Conservation (phyloP, 2,888 invertebrate species). For the Ectobius pallidus region DNA sequence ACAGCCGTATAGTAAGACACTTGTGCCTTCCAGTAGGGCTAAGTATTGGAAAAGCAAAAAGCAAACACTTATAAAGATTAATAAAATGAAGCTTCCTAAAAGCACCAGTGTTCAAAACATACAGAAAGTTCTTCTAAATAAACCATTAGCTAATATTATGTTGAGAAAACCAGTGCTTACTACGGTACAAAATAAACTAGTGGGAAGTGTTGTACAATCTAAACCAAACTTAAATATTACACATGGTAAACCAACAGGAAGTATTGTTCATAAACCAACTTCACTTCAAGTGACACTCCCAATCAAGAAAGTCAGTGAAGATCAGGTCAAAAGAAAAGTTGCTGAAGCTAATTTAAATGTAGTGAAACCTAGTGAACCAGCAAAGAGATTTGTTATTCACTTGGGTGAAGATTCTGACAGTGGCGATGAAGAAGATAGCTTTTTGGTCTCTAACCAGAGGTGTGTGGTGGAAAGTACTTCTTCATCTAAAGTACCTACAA, state of each 20-base stretch:
- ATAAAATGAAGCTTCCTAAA: too few species aligned
- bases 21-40: too few species aligned
- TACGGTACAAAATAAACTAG: too few species aligned
- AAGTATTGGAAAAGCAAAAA: too few species aligned
- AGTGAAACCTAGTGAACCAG: neutral
- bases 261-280: neutral
- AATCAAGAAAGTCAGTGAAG: neutral
- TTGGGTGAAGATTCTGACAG: constrained; percentile 33
- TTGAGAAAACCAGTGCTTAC: too few species aligned
- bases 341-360: neutral
- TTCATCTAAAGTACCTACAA: too few species aligned
- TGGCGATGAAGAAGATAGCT: constrained; percentile 7
- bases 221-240: neutral
- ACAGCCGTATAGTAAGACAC: too few species aligned
- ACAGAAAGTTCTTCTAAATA: too few species aligned
- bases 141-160: too few species aligned
- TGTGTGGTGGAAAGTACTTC: constrained; percentile 12
- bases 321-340: constrained; percentile 8
- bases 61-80: too few species aligned
- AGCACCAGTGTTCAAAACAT: too few species aligned
- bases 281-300: constrained; percentile 22
- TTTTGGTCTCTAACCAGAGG: constrained; percentile 22
- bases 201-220: neutral
- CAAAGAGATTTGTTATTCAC: constrained; percentile 27
- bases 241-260: too few species aligned